Percentiles rank a stretch among this genome's conserved stretches.
These are phyloP conservation scores for Spea hammondii DNA, from an alignment of 2,797 vertebrate genomes.

Conservation along the genomic window DNA sequence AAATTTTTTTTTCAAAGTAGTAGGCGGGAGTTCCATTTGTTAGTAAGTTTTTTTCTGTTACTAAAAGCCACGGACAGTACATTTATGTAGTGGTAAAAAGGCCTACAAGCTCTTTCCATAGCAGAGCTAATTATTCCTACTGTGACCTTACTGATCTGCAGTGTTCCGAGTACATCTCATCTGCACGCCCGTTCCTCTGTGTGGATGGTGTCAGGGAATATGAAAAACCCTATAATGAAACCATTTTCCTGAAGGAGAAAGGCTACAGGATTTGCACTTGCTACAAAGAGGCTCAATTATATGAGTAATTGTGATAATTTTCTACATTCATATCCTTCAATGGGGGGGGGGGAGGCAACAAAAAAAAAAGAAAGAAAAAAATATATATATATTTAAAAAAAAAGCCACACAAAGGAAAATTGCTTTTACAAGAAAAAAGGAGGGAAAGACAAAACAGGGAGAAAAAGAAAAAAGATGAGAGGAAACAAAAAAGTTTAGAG, in stretches of 20 bases:
- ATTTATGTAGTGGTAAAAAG: conserved; percentile 98
- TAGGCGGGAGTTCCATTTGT: conserved; percentile 99
- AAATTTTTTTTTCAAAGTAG: conserved; percentile 99
- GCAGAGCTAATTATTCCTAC: conserved; percentile 99
- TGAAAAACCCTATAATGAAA: conserved; percentile 99
- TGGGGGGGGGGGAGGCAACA: conserved; percentile 91
- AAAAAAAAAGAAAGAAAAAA: conserved; percentile 89
- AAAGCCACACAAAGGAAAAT: conserved; percentile 99
- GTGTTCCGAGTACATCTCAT: conserved; percentile 99
- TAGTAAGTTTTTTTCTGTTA: conserved; percentile 99
- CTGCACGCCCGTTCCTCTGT: conserved; percentile 95
- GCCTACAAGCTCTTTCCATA: conserved; percentile 99
- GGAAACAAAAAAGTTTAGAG: conserved; percentile 57
- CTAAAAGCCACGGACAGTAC: conserved; percentile 99
- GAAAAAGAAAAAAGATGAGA: conserved; percentile 58
- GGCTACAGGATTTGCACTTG: conserved; percentile 99
- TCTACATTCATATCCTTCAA: conserved; percentile 99
- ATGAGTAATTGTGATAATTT: conserved; percentile 99
- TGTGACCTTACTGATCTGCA: conserved; percentile 99
- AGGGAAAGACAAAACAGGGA: conserved; percentile 84
- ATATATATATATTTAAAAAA: conserved; percentile 62
- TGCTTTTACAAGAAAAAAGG: conserved; percentile 98
- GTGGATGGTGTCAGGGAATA: conserved; percentile 99
- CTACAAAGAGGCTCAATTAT: conserved; percentile 99
- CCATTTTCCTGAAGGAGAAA: conserved; percentile 99